Evolutionary conservation across 2,797 vertebrate species (phyloP).

Genomic region (Parambassis ranga): DNA sequence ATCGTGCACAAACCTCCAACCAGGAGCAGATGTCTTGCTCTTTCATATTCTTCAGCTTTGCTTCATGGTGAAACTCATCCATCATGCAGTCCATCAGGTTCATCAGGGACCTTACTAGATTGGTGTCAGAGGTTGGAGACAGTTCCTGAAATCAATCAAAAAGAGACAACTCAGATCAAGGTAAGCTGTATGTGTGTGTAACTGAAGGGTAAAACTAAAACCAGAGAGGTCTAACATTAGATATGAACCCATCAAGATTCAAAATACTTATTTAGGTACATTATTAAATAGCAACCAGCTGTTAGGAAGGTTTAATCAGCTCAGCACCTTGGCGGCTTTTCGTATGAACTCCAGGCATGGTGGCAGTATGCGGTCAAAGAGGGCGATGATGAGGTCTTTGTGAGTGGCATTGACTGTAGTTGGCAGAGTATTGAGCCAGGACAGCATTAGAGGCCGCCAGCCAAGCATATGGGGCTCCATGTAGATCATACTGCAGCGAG

Average conservation of each 20-base stretch:
- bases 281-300: neutral
- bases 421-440: conserved; percentile 85
- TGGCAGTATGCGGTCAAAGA: conserved; percentile 86
- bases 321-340: conserved; percentile 87
- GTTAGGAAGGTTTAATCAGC: neutral
- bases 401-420: conserved; percentile 70
- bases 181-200: too few species aligned
- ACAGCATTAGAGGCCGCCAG: conserved; percentile 88
- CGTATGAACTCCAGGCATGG: conserved; percentile 87
- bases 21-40: conserved; percentile 85
- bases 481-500: too few species aligned
- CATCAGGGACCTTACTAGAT: conserved; percentile 88
- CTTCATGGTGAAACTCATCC: conserved; percentile 85
- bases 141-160: conserved; percentile 79
- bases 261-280: too few species aligned
- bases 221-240: too few species aligned
- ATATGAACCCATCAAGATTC: too few species aligned
- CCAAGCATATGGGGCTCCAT: conserved; percentile 94
- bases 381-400: conserved; percentile 81
- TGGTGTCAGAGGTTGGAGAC: conserved; percentile 88
- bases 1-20: conserved; percentile 81
- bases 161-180: conserved; percentile 17
- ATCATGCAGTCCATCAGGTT: conserved; percentile 94
- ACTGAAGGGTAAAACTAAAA: neutral
- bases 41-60: conserved; percentile 78